Base-by-base conservation (phyloP, 2,888 invertebrate genomes). In the Dryococelus australis region DNA sequence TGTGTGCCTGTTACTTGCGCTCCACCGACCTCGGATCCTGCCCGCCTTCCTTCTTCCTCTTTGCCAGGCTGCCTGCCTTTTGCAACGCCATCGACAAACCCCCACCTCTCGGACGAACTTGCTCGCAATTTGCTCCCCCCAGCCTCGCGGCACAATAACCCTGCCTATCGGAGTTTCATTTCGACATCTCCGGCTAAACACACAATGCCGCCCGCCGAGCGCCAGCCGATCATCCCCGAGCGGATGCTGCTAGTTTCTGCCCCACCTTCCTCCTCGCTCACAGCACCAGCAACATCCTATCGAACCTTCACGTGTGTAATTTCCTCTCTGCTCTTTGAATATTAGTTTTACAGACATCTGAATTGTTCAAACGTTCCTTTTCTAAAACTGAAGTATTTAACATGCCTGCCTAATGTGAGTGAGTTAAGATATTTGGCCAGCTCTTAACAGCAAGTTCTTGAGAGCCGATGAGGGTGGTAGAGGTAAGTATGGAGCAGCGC, bases 151-250 rank as follows among this genome's bases (percentile, higher is more conserved):
- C n/a, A n/a, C n/a, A n/a, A n/a, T n/a, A n/a, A 5, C 65, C 10
- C 65, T 24, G 16, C 10, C 16, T 12, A 65, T 20, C 65, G 65
- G 24, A 65, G 65, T 65, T 65, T 65, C 65, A 65, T 65, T 65
- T 65, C 65, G 65, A 65, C 65, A n/a, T 65, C 65, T 65, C 65
- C 65, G 65, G 65, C 65, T 65, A 65, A 65, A 65, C 65, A 65
- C 65, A 65, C 65, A 65, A 65, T 65, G 65, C 24, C 65, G 65
- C 65, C 24, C 65, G 65, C 65, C 65, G 65, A 35, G 35, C 65
- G 65, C 24, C 13, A 65, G 65, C 10, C 65, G 20, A 65, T 65
- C 1, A 65, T 65, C 65, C 65, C 65, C 65, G n/a, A n/a, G 16
- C 65, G 65, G 24, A 65, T 65, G 24, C n/a, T 65, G 24, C 65